Evolutionary conservation across 1,140 invertebrate species (phyloP), one percentile per base, ranked within the genome.

Genomic region (Grapholita molesta): DNA sequence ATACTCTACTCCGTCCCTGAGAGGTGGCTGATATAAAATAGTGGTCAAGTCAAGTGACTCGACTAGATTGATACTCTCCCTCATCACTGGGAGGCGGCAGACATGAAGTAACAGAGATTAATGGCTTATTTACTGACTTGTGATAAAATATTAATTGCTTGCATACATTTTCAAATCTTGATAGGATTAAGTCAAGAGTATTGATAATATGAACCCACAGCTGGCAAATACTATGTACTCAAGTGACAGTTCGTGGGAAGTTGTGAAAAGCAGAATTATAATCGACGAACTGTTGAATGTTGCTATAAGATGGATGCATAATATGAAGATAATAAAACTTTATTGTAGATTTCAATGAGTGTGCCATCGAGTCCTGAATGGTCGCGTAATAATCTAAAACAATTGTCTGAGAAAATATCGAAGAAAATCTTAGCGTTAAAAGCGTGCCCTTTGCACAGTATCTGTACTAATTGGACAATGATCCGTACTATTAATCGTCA

Each of bases 71-170:
- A 48, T 48, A 48, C 42, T 48, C 42, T 48, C 18, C 12, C 25
- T 30, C n/a, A 25, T 61, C 55, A 61, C 55, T 15, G 55, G 12
- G n/a, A 55, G 24, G 55, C 55, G 55, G 55, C 55, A 28, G 25
- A 61, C 55, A 28, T 61, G 55, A 61, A 61, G 24, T 61, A 61
- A 28, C 55, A n/a, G 25, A 61, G 25, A 61, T 25, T 61, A 61
- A 61, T 61, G 32, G 24, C 55, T 61, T 61, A 61, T 61, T 61
- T 61, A 61, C n/a, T 61, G 23, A 61, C 55, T 57, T 15, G 38
- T 48, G 25, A 61, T 61, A 61, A 61, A 61, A 61, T 28, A 57
- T 24, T 57, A 61, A 61, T 61, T 61, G 25, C 55, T 30, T 61
- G 55, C 55, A 61, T 61, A 61, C 21, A 57, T 61, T 57, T n/a